Base-by-base conservation (phyloP, 2,888 invertebrate species). In the Cheilosia urbana region DNA sequence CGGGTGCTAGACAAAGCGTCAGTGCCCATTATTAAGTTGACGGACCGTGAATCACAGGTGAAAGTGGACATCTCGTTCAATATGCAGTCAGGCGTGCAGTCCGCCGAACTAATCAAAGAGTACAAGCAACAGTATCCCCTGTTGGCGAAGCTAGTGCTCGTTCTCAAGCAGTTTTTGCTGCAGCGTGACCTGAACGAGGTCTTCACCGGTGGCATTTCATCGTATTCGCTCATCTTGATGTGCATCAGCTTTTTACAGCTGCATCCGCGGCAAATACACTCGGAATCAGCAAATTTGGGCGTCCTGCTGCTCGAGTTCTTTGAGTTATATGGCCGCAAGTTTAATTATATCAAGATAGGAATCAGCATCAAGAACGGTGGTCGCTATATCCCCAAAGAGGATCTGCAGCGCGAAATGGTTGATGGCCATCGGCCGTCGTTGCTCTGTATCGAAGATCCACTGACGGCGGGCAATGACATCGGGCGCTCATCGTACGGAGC, bases 21-120 rank as follows among this genome's bases (percentile, higher is more conserved):
- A 71, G 99, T 99, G 89, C 99, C 99, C 89, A 99, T 99, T 90
- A 97, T 99, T 88, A 99, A 99, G 94, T 94, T 99, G 93, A 98
- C 97, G 37, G 98, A 99, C 92, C 94, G 94, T 87, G 95, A 95
- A 91, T 93, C 92, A 93, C 96, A 88, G 88, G 96, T 99, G 80
- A 97, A 97, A 94, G 98, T 98, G 90, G 99, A 99, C 93, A 99
- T 99, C 92, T 98, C 99, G 90, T 99, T 99, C 94, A 99, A 99
- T 93, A 99, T 99, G 97, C 97, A 96, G 92, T 98, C 98, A 93
- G 99, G 99, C 80, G 98, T 99, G 55, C 96, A 97, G 93, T 98
- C 98, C 89, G 99, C 98, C 11, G 97, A 98, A 93, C 95, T 99
- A 87, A 99, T 99, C 89, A 97, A 97, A 93, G 95, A 96, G 89